phyloP scores from a whole-genome alignment of 2,797 vertebrate genomes.

The Vipera latastei region DNA sequence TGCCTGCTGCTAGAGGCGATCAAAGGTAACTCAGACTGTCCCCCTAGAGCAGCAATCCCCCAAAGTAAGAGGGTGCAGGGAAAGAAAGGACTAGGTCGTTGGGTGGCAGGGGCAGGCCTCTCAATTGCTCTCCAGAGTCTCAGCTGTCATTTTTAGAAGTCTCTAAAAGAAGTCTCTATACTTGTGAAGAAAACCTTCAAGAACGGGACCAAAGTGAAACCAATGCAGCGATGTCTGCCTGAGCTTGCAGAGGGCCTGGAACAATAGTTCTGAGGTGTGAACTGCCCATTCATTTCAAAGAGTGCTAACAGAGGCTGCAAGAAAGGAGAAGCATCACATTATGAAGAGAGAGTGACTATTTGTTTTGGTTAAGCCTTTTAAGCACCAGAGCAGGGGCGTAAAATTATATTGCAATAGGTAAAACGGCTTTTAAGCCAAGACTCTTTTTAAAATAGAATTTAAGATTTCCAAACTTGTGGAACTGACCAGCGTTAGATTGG shows the following conservation, averaged over 20 bases:
- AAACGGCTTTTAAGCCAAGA: not conserved
- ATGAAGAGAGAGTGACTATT: conserved; percentile 32
- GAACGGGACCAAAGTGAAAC: conserved; percentile 23
- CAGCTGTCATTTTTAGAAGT: conserved; percentile 52
- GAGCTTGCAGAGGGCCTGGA: conserved; percentile 47
- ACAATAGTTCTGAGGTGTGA: conserved; percentile 16
- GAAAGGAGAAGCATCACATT: conserved; percentile 48
- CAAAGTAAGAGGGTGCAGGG: conserved; percentile 50
- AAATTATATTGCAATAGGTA: not conserved
- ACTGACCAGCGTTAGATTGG: not conserved
- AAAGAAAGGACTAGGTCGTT: conserved; percentile 57
- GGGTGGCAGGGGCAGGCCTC: conserved; percentile 47
- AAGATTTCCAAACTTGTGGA: not conserved
- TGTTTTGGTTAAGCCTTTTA: conserved; percentile 49
- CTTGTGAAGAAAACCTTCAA: conserved; percentile 41
- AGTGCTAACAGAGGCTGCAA: conserved; percentile 19
- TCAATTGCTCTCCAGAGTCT: conserved; percentile 52
- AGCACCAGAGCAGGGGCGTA: conserved; percentile 26
- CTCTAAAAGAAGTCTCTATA: conserved; percentile 19
- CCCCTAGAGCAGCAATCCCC: conserved; percentile 63
- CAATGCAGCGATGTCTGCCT: conserved; percentile 36
- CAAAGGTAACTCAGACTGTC: conserved; percentile 70
- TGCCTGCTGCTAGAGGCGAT: conserved; percentile 73
- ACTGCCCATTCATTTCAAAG: conserved; percentile 55
- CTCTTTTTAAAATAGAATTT: not conserved